Conservation (phyloP, 2,797 vertebrate genomes). For the Peromyscus eremicus region DNA sequence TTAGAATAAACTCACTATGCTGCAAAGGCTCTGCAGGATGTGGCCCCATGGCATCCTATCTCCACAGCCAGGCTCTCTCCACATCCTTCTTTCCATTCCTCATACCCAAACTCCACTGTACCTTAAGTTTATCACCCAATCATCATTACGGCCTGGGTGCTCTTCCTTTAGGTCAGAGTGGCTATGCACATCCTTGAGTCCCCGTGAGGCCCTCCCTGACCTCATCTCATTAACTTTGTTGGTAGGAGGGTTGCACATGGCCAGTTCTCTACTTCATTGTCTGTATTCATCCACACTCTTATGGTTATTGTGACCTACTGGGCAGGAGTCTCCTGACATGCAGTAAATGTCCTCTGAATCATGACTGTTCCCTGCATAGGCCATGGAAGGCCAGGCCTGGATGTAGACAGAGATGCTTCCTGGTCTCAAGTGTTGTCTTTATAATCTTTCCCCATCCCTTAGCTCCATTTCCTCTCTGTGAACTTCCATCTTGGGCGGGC, state of each 20-base stretch:
- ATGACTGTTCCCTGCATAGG: not conserved
- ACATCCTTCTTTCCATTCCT: not conserved
- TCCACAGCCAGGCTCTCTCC: too few species aligned
- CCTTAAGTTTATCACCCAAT: not conserved
- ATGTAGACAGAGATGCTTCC: not conserved
- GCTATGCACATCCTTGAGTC: fast-evolving
- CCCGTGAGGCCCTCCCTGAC: not conserved
- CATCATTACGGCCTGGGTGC: fast-evolving
- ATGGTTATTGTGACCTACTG: fast-evolving
- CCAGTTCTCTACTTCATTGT: not conserved
- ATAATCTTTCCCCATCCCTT: not conserved
- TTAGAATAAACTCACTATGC: not conserved
- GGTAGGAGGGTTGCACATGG: not conserved
- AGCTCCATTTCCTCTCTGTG: not conserved
- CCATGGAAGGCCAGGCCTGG: not conserved
- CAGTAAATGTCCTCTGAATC: not conserved
- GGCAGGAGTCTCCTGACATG: not conserved
- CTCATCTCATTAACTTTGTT: not conserved
- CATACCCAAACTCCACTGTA: too few species aligned
- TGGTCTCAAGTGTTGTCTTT: not conserved
- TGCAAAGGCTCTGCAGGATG: not conserved
- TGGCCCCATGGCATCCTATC: fast-evolving
- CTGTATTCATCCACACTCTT: too few species aligned
- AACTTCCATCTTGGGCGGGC: not conserved
- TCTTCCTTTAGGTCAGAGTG: not conserved